Conservation (phyloP, 2,797 vertebrate species). For the Hylomyscus alleni region DNA sequence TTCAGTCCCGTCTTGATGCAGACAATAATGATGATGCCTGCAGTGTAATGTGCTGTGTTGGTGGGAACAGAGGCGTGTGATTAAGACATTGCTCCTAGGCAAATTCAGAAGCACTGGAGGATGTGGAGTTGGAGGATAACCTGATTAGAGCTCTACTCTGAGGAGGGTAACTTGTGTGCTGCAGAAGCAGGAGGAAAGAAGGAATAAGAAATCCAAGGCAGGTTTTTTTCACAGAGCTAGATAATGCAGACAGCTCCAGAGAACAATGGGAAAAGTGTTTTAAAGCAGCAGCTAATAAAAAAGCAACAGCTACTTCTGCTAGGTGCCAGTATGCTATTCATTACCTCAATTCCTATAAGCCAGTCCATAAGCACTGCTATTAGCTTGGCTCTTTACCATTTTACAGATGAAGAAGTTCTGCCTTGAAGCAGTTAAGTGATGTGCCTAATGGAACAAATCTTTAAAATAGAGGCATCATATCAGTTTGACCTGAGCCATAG, state of each 20-base stretch:
- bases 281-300: background rate
- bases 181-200: background rate
- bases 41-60: background rate
- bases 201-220: background rate
- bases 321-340: background rate
- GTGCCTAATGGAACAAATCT: background rate
- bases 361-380: background rate
- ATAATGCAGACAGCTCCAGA: background rate
- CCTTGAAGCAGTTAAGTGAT: background rate
- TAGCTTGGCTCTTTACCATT: background rate
- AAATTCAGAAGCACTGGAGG: background rate
- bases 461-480: background rate
- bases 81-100: background rate
- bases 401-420: background rate
- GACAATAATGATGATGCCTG: background rate
- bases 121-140: conserved; percentile 15
- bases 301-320: background rate
- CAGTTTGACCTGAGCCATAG: background rate
- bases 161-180: background rate
- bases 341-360: background rate
- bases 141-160: conserved; percentile 7
- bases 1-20: background rate
- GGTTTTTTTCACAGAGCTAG: background rate
- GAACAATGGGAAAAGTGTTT: background rate
- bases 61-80: background rate